Evolutionary conservation across 2,888 invertebrate genomes (phyloP).

Genomic region (Lithophane semibrunnea): DNA sequence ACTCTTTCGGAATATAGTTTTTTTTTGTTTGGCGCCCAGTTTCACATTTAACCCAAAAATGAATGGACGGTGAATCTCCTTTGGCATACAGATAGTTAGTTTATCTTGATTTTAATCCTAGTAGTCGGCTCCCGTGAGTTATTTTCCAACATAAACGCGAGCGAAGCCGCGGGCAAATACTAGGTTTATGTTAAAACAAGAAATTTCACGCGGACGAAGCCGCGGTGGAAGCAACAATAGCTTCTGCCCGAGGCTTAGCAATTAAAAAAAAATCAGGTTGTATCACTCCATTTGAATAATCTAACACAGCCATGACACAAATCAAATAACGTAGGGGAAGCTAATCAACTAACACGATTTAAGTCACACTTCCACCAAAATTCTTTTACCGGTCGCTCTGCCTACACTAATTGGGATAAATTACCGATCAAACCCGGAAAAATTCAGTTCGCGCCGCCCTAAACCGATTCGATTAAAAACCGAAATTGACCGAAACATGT

Average conservation of each 20-base stretch:
- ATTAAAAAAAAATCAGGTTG: slow-evolving; percentile 5
- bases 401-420: slow-evolving; percentile 74
- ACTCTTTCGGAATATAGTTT: no score
- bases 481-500: slow-evolving; percentile 54
- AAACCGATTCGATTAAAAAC: slow-evolving; percentile 73
- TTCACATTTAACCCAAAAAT: no score
- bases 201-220: not conserved
- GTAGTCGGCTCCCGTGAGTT: no score
- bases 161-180: not conserved
- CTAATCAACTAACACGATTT: slow-evolving; percentile 58
- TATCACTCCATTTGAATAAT: slow-evolving; percentile 31
- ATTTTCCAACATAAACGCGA: no score
- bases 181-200: not conserved
- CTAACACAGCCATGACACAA: slow-evolving; percentile 39
- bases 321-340: slow-evolving; percentile 57
- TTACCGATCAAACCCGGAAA: slow-evolving; percentile 76
- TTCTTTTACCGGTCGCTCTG: slow-evolving; percentile 52
- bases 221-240: not conserved
- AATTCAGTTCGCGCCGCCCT: slow-evolving; percentile 74
- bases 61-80: no score
- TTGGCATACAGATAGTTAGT: not conserved
- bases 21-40: no score
- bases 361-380: slow-evolving; percentile 51
- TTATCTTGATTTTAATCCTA: no score
- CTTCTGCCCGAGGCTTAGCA: no score